Evolutionary conservation across 2,797 vertebrate genomes (phyloP), one percentile per base, ranked within the genome.

Genomic region (Pangasius krempfi): DNA sequence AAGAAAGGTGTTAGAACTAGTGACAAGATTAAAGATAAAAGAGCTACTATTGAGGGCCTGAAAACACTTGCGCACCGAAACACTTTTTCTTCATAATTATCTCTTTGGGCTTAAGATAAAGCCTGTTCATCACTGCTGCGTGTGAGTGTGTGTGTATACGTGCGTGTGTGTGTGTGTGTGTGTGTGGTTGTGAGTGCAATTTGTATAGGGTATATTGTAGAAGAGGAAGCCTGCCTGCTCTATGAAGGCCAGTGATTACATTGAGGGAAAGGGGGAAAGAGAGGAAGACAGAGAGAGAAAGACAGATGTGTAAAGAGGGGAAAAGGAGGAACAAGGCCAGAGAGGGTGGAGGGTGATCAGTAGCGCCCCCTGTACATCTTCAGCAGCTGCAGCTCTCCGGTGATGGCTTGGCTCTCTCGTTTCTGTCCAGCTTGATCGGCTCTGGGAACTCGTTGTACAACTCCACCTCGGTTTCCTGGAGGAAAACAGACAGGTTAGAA

Each of bases 381-480:
- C 98, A 99, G 97, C 98, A 99, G 96, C 98, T 99, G 96, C 98
- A 99, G 95, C 96, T 96, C 93, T 99, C 98, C 0, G 97, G 96
- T 58, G 98, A 97, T 78, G 97, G 94, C 96, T 98, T 99, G 93
- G 97, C 96, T 93, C 97, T 96, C 93, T 98, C 98, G 0, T 97
- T 99, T 96, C 98, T 97, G 95, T 98, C 98, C 96, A 99, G 96
- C 96, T 99, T 99, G 94, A 99, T 99, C 22, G 98, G 98, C 93
- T 99, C 99, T 0, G 99, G 99, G 93, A 99, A 99, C 95, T 99
- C 98, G 0, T 99, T 99, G 97, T 99, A 99, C 95, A 99, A 94
- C 96, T 99, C 99, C 96, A 99, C 98, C 94, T 99, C 99, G 0
- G 98, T 99, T 94, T 99, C 99, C 99, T 99, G 93, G 73, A 89